Base-by-base conservation (phyloP, 1,140 invertebrate species). In the Drosophila micromelanica region DNA sequence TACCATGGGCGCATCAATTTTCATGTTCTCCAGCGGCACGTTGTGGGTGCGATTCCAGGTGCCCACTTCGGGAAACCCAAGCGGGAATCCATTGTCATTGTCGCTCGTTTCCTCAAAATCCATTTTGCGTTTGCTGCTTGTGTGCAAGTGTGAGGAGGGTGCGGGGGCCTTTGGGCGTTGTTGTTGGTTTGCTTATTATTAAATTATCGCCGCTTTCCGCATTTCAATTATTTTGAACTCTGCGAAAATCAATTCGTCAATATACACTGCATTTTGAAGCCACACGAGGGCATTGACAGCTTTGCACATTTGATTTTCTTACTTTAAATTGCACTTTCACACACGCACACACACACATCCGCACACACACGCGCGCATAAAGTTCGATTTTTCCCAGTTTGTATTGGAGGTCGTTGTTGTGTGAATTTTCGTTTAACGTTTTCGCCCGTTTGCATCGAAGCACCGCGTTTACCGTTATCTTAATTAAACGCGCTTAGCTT, bases 1-100 rank as follows among this genome's bases (percentile, higher is more conserved):
- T 62, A 95, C 94, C 92, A 98, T 97, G 90, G 96, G 97, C 76
- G 95, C 95, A 92, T 97, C 96, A 94, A 97, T 96, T 91, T 95
- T 95, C 80, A 97, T 93, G 84, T 96, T 94, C 70, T 95, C 94
- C 62, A 96, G 92, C 72, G 94, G 94, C 72, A 94, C 93, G 78
- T 92, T 91, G 37, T 93, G 90, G 23, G 93, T 93, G 52, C 91
- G 92, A 78, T 94, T 94, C 93, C 93, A 94, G 92, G 92, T 92
- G 67, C 92, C 92, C 61, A 93, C 92, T 89, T 93, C 92, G 59
- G 93, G 93, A 73, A 92, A 92, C 12, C 90, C 92, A 59, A 92
- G 89, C 73, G 93, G 93, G 62, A 77, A 78, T 57, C 80, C 76
- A 62, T 80, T 61, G 42, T 84, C 76, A 62, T 80, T 61, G 42